phyloP scores from a whole-genome alignment of 2,797 vertebrate species.

The Xenentodon cancila region DNA sequence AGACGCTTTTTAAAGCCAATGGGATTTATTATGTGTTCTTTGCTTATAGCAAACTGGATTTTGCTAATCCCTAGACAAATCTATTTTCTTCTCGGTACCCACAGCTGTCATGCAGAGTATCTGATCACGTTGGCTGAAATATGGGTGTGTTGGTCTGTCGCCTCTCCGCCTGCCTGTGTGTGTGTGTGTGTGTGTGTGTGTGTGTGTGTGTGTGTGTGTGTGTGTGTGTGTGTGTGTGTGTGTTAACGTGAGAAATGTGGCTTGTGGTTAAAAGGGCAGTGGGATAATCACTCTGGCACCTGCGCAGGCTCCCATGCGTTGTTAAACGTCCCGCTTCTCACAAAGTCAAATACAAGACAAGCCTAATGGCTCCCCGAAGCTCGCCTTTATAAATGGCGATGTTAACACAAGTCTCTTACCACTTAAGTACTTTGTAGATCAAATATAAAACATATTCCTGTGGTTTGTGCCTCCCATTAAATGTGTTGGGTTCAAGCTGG shows the following conservation, averaged over 20 bases:
- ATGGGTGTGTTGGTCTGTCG: constrained; percentile 54
- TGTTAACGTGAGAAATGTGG: constrained; percentile 56
- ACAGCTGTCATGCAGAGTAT: constrained; percentile 67
- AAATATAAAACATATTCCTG: constrained; percentile 63
- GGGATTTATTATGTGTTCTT: constrained; percentile 67
- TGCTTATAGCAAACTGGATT: constrained; percentile 62
- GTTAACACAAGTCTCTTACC: constrained; percentile 76
- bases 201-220: constrained; percentile 4
- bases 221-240: constrained; percentile 19
- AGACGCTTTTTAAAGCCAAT: constrained; percentile 61
- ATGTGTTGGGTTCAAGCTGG: constrained; percentile 41
- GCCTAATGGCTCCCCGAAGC: constrained; percentile 76
- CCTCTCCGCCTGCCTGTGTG: neutral
- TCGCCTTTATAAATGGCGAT: constrained; percentile 70
- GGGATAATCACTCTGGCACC: constrained; percentile 66
- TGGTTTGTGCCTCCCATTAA: constrained; percentile 55
- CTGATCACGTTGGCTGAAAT: constrained; percentile 52
- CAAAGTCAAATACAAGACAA: constrained; percentile 77
- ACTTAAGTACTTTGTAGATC: constrained; percentile 53
- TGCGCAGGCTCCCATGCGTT: constrained; percentile 54
- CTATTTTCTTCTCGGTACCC: constrained; percentile 41
- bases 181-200: constrained; percentile 11
- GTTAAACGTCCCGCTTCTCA: constrained; percentile 57
- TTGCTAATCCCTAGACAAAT: constrained; percentile 62
- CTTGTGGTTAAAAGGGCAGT: constrained; percentile 61